Base-by-base conservation (phyloP, 2,113 vertebrate species). In the Hiodon alosoides region DNA sequence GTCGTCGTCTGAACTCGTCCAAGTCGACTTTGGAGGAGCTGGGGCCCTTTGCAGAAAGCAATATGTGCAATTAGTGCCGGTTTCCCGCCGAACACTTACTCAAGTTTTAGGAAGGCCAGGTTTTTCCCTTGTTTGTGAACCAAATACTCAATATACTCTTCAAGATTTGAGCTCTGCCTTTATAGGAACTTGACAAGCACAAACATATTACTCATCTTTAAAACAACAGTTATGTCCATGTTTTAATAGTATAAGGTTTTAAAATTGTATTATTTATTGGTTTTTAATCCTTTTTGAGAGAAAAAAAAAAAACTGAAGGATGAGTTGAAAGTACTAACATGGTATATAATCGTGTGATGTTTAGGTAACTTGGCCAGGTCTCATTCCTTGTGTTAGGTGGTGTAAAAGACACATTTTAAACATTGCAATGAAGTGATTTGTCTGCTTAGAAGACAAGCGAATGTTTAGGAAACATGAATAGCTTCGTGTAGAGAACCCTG, bases 111-210 rank as follows among this genome's bases (percentile, higher is more conserved):
- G 86, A 86, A 85, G 85, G 88, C 79, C 78, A 79, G 88, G 87
- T 87, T 89, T 88, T 86, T 88, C 83, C 31, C 86, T 91, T 84
- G 74, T 89, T 89, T 85, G 87, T 90, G 89, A 92, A 90, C 89
- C 89, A 91, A 92, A 92, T 84, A 85, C 90, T 86, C 88, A 88
- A 87, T 86, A 89, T 88, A 86, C 89, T 92, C 88, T 89, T 87
- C 83, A 87, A 87, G 79, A 89, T 88, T 89, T 88, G 87, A 89
- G 85, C 90, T 91, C 87, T 91, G 91, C 91, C 90, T 91, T 92
- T 87, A 89, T 85, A 90, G 88, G 89, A 93, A 87, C 87, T 88
- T 91, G 90, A 92, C 89, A 93, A 93, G 91, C 91, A 93, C 91
- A 93, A 93, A 91, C 86, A 85, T 90, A 86, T 89, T 87, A 89